These are phyloP conservation scores for Glaucomys volans DNA, from an alignment of 2,113 vertebrate species.

Conservation along the genomic window DNA sequence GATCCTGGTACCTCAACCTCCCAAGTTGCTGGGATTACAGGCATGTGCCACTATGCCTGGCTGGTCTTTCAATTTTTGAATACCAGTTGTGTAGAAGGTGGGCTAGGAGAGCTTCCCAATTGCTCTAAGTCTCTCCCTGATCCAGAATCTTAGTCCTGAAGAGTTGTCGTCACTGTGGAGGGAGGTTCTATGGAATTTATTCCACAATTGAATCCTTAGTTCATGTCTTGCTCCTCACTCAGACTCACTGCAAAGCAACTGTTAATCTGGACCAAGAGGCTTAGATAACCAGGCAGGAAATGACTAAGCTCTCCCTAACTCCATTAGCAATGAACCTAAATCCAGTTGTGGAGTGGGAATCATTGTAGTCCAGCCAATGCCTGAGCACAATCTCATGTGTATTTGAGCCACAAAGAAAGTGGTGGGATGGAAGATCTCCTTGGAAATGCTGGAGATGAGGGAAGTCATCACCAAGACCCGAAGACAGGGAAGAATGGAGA, in stretches of 20 bases:
- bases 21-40: too few relatives aligned
- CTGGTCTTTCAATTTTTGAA: background rate
- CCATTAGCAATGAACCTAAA: background rate
- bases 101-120: background rate
- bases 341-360: background rate
- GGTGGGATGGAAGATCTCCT: background rate
- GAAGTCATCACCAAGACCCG: background rate
- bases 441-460: background rate
- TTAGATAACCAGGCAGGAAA: background rate
- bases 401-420: background rate
- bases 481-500: background rate
- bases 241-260: background rate
- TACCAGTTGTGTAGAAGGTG: background rate
- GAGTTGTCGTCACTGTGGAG: background rate
- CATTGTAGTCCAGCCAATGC: rapidly evolving
- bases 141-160: background rate
- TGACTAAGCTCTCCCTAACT: too few relatives aligned
- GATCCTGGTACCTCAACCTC: too few relatives aligned
- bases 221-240: background rate
- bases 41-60: too few relatives aligned
- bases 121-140: background rate
- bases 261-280: background rate
- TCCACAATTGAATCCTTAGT: background rate
- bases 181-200: background rate
- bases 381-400: background rate